Conservation (phyloP, 2,797 vertebrate genomes). For the Dallia pectoralis region DNA sequence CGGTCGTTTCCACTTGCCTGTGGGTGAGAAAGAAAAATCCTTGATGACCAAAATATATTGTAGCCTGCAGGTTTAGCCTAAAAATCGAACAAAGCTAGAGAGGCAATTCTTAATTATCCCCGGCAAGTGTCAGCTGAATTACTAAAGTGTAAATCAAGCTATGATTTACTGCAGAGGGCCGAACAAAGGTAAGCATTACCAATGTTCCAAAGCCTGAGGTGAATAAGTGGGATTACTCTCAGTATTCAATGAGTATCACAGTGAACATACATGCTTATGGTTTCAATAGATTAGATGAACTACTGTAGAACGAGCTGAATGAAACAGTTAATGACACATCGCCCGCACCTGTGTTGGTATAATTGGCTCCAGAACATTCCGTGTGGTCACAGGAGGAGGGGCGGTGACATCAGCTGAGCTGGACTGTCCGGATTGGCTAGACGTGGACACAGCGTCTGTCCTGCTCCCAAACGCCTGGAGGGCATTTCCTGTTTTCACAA, state of each 20-base stretch:
- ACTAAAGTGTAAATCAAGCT: neutral
- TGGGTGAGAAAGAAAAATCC: slow-evolving; percentile 27
- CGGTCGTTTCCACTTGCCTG: slow-evolving; percentile 72
- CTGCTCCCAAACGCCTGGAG: slow-evolving; percentile 85
- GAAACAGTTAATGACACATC: neutral
- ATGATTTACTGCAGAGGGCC: neutral
- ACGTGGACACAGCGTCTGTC: slow-evolving; percentile 70
- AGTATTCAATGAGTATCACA: neutral
- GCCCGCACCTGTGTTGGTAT: slow-evolving; percentile 85
- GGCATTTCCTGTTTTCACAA: slow-evolving; percentile 80
- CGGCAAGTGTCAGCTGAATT: no score
- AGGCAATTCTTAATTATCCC: neutral
- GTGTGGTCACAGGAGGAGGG: slow-evolving; percentile 68
- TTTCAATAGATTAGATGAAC: neutral
- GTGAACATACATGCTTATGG: neutral
- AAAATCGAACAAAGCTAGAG: neutral
- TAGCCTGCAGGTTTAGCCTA: neutral
- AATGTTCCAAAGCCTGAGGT: neutral
- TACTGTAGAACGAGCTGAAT: neutral
- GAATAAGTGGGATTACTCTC: neutral
- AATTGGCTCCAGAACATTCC: slow-evolving; percentile 71
- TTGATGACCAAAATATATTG: neutral
- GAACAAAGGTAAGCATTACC: neutral
- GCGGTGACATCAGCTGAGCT: slow-evolving; percentile 67
- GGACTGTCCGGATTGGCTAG: slow-evolving; percentile 62